Evolutionary conservation across 2,797 vertebrate genomes (phyloP).

Genomic region (Carapus acus): DNA sequence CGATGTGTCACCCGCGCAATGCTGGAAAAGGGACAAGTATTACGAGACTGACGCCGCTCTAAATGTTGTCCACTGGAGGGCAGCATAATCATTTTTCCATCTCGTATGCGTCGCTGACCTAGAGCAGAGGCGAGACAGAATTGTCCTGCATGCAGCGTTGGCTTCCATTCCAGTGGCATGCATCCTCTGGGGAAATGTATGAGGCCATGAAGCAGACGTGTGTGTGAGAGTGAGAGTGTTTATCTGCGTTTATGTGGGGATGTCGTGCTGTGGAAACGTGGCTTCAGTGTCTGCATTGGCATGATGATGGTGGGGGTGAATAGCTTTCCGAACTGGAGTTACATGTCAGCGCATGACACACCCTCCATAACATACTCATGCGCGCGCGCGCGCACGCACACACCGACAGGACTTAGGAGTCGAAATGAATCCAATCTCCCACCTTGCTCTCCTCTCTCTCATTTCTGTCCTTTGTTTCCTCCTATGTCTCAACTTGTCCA

Average conservation of each 20-base stretch:
- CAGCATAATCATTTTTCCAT: no score
- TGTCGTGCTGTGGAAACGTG: slow-evolving; percentile 46
- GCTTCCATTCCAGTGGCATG: slow-evolving; percentile 17
- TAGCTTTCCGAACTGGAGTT: slow-evolving; percentile 41
- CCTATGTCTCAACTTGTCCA: slow-evolving; percentile 33
- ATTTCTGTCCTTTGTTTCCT: slow-evolving; percentile 17
- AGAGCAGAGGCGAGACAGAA: slow-evolving; percentile 2
- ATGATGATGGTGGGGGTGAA: slow-evolving; percentile 41
- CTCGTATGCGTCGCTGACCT: not conserved
- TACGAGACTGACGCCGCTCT: no score
- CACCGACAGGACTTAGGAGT: no score
- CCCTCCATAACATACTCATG: no score
- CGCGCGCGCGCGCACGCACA: no score
- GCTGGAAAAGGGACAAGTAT: no score
- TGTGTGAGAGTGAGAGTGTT: slow-evolving; percentile 41
- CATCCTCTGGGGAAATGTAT: slow-evolving; percentile 35
- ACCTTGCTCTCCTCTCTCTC: slow-evolving; percentile 19
- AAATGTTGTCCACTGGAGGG: no score
- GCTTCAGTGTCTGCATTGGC: slow-evolving; percentile 51
- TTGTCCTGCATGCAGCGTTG: slow-evolving; percentile 45
- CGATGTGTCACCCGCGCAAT: no score
- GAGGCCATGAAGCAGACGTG: slow-evolving; percentile 11
- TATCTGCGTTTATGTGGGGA: no score
- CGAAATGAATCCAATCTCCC: no score
- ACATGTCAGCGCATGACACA: slow-evolving; percentile 40